These are phyloP conservation scores for Leptocoma aspasia DNA, from an alignment of 2,113 vertebrate species.

Conservation along the genomic window DNA sequence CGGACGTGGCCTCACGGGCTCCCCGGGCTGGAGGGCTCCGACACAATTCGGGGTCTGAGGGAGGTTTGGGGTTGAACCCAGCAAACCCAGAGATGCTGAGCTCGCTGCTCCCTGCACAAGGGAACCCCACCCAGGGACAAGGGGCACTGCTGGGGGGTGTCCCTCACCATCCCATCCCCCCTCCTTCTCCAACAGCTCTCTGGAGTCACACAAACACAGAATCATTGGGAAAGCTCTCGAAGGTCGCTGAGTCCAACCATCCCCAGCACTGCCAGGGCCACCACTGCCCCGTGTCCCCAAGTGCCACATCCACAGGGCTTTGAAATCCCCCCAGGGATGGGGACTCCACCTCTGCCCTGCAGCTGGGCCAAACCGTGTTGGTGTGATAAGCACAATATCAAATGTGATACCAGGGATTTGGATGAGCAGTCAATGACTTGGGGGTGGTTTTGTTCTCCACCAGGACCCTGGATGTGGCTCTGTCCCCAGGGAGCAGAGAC, in stretches of 20 bases:
- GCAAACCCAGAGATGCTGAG: neutral
- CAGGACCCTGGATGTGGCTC: neutral
- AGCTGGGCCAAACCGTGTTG: rapidly evolving
- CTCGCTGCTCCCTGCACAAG: neutral
- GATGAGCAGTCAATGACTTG: rapidly evolving
- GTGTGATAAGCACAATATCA: rapidly evolving
- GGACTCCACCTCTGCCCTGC: neutral
- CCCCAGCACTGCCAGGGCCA: neutral
- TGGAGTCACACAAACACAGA: neutral
- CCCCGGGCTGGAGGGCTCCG: neutral
- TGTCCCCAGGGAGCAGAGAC: neutral
- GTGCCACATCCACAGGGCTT: neutral
- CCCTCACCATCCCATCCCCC: neutral
- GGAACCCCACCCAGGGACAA: rapidly evolving
- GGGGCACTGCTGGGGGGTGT: neutral
- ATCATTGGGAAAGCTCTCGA: neutral
- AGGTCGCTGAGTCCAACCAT: rapidly evolving
- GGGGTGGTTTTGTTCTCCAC: neutral
- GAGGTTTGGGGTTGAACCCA: neutral
- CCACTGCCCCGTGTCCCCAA: neutral
- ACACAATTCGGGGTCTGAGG: neutral
- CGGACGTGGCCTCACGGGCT: neutral
- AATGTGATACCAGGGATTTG: neutral
- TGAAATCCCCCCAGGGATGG: neutral
- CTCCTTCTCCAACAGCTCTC: neutral